Evolutionary conservation across 2,797 vertebrate genomes (phyloP).

Genomic region (Triplophysa yarkandensis): DNA sequence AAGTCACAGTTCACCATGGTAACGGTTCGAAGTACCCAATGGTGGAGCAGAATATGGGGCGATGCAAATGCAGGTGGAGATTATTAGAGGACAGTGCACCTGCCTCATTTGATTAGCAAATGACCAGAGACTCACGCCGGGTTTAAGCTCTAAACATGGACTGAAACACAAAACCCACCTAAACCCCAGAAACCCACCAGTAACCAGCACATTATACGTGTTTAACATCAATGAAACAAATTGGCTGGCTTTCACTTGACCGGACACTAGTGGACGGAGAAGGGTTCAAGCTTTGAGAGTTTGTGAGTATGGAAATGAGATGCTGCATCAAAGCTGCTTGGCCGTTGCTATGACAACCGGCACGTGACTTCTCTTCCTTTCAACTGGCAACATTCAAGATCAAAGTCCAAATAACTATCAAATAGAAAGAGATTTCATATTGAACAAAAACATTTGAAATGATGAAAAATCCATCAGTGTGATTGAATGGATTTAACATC

Average conservation of each 20-base stretch:
- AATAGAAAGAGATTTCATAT: too few species aligned
- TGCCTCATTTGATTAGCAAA: slow-evolving; percentile 78
- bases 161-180: slow-evolving; percentile 1
- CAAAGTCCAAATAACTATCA: not conserved
- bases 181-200: not conserved
- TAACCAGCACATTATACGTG: not conserved
- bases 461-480: too few species aligned
- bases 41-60: slow-evolving; percentile 13
- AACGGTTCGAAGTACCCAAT: slow-evolving; percentile 66
- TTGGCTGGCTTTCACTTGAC: not conserved
- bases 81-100: slow-evolving; percentile 60
- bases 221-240: not conserved
- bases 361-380: not conserved
- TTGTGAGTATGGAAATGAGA: not conserved
- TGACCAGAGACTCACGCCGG: slow-evolving; percentile 27
- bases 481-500: not conserved
- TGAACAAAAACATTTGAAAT: too few species aligned
- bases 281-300: not conserved
- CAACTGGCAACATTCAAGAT: not conserved
- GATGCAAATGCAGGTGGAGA: slow-evolving; percentile 62
- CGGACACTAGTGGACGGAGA: not conserved
- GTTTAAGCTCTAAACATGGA: slow-evolving; percentile 1
- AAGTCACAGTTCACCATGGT: slow-evolving; percentile 50
- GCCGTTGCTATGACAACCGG: not conserved
- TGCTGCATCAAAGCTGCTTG: not conserved